Evolutionary conservation across 2,888 invertebrate species (phyloP), one percentile per base, ranked within the genome.

Genomic region (Calephelis perditalis): DNA sequence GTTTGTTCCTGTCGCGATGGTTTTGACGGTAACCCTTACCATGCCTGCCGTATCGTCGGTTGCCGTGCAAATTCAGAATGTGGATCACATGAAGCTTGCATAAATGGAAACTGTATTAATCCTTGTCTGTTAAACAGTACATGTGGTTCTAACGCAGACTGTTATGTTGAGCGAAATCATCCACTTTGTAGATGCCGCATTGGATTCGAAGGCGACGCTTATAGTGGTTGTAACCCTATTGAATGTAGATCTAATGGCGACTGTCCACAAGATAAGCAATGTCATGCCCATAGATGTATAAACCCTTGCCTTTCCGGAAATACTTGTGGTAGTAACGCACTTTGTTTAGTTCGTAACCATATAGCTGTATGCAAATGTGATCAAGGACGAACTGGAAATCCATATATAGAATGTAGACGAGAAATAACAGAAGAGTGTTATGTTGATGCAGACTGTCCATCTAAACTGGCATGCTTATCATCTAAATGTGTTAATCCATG

Each of bases 211-310:
- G 96, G 96, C 61, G 94, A 96, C 80, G 94, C 96, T 2, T 92
- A 93, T 68, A 92, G 93, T 55, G 92, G 94, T 64, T 96, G 97
- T 77, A 91, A 92, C 67, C 92, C 96, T 57, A 94, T 97, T 64
- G 97, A 96, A 64, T 98, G 98, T 77, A 92, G 94, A 73, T 94
- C 95, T 54, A 96, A 97, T 79, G 95, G 95, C 67, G 97, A 98
- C 74, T 98, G 98, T 78, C 96, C 97, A 9, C 89, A 92, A 56
- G 96, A 97, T 75, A 94, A 95, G 77, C 94, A 96, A 73, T 98
- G 98, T 78, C 93, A 94, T 70, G 96, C 96, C 71, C 94, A 95
- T 65, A 96, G 96, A 75, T 98, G 98, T 79, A 92, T 96, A 55
- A 94, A 96, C 78, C 96, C 97, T 7, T 97, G 97, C 76, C 83